Percentiles rank a stretch among this genome's conserved stretches.
These are phyloP conservation scores for Anser brachyrhynchus DNA, from an alignment of 2,113 vertebrate species.

Conservation along the genomic window DNA sequence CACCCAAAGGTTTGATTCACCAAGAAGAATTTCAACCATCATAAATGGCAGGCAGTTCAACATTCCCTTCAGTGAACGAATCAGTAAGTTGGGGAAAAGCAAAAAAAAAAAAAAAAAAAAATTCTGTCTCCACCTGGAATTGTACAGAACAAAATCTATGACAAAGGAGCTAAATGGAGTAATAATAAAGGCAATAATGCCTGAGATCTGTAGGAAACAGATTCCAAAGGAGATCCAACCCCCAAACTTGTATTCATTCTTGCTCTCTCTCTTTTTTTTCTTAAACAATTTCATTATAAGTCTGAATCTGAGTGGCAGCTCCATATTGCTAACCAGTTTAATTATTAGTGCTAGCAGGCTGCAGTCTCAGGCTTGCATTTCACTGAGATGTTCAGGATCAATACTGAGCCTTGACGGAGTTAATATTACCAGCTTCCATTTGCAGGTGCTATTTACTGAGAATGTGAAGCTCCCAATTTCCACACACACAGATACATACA, in stretches of 20 bases:
- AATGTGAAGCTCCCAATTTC: constrained; percentile 56
- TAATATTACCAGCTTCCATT: constrained; percentile 70
- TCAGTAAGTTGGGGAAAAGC: neutral
- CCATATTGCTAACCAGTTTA: constrained; percentile 71
- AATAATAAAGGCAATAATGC: constrained; percentile 37
- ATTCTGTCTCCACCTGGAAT: neutral
- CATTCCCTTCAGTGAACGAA: neutral
- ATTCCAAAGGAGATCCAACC: constrained; percentile 16
- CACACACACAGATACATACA: constrained; percentile 9
- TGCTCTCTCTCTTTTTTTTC: neutral
- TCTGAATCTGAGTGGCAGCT: constrained; percentile 60
- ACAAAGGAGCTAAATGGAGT: constrained; percentile 2
- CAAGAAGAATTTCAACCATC: neutral
- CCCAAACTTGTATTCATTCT: neutral
- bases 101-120: neutral
- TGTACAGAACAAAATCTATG: neutral
- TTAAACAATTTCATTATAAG: constrained; percentile 45
- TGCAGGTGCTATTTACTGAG: constrained; percentile 63
- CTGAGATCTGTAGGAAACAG: constrained; percentile 1
- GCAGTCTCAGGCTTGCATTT: constrained; percentile 51
- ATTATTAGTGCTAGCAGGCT: constrained; percentile 59
- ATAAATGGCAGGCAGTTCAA: neutral
- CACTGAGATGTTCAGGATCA: constrained; percentile 51
- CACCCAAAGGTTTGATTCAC: neutral
- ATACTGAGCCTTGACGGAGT: constrained; percentile 69